phyloP scores from a whole-genome alignment of 2,888 invertebrate species.

The Drosophila suboccidentalis region DNA sequence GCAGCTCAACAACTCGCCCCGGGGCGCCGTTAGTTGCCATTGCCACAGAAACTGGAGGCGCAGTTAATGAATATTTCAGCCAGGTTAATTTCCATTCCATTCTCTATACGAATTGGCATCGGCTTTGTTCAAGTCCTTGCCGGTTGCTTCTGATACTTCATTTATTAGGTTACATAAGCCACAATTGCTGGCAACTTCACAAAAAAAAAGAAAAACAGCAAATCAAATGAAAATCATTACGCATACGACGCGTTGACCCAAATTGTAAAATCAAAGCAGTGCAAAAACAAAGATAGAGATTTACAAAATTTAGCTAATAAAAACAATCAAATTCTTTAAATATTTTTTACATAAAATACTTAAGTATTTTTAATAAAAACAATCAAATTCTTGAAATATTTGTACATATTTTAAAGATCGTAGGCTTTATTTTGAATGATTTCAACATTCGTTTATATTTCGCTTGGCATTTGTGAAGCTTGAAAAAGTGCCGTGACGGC shows the following conservation, averaged over 20 bases:
- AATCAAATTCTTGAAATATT: too few relatives aligned
- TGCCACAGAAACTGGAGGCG: slow-evolving; percentile 38
- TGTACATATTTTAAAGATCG: not conserved
- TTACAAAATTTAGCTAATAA: not conserved
- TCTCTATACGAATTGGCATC: slow-evolving; percentile 24
- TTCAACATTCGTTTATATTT: slow-evolving; percentile 18
- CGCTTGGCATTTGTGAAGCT: slow-evolving; percentile 21
- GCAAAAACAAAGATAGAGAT: not conserved
- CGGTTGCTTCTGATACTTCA: not conserved
- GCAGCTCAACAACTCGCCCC: slow-evolving; percentile 16
- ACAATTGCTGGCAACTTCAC: not conserved
- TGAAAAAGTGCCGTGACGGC: slow-evolving; percentile 64
- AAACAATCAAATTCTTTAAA: not conserved
- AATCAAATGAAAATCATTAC: slow-evolving; percentile 51
- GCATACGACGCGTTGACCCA: slow-evolving; percentile 66
- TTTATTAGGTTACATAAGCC: slow-evolving; percentile 44
- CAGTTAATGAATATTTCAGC: slow-evolving; percentile 75
- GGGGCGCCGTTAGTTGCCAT: slow-evolving; percentile 30
- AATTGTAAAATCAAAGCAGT: slow-evolving; percentile 16
- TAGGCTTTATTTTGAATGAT: not conserved
- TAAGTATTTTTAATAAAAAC: too few relatives aligned
- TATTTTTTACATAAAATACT: too few relatives aligned
- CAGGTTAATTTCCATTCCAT: slow-evolving; percentile 53
- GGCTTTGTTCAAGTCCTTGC: slow-evolving; percentile 18
- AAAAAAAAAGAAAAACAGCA: not conserved